Conservation (phyloP, 2,113 vertebrate species). For the Salvelinus sp. region DNA sequence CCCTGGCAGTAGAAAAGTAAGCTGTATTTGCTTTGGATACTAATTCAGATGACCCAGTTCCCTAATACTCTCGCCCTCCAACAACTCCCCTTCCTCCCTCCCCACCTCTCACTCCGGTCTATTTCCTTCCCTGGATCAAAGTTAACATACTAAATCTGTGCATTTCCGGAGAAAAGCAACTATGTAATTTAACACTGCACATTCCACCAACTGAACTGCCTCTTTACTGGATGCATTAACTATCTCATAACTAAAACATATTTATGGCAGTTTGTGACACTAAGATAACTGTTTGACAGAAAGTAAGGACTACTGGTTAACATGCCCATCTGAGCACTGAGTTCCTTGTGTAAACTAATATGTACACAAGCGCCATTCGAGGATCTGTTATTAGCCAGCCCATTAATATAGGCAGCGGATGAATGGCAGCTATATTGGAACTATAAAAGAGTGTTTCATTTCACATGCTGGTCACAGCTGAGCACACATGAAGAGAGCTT, state of each 20-base stretch:
- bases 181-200: too few relatives aligned
- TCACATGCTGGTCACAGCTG: constrained; percentile 41
- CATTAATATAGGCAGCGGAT: not conserved
- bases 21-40: constrained; percentile 68
- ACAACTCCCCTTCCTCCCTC: constrained; percentile 11
- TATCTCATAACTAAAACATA: not conserved
- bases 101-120: constrained; percentile 8
- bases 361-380: not conserved
- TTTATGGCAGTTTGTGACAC: not conserved
- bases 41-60: constrained; percentile 69
- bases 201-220: too few relatives aligned
- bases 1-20: constrained; percentile 42
- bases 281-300: not conserved
- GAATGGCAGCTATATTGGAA: constrained; percentile 40
- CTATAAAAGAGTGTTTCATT: constrained; percentile 49
- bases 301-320: not conserved
- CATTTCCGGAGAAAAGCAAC: constrained; percentile 3
- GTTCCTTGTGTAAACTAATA: not conserved
- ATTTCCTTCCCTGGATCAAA: constrained; percentile 46
- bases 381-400: constrained; percentile 26
- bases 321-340: not conserved
- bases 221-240: too few relatives aligned
- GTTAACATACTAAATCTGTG: constrained; percentile 38
- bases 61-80: constrained; percentile 41
- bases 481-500: constrained; percentile 22